Evolutionary conservation across 2,113 vertebrate species (phyloP).

Genomic region (Haplotaxodon microlepis): DNA sequence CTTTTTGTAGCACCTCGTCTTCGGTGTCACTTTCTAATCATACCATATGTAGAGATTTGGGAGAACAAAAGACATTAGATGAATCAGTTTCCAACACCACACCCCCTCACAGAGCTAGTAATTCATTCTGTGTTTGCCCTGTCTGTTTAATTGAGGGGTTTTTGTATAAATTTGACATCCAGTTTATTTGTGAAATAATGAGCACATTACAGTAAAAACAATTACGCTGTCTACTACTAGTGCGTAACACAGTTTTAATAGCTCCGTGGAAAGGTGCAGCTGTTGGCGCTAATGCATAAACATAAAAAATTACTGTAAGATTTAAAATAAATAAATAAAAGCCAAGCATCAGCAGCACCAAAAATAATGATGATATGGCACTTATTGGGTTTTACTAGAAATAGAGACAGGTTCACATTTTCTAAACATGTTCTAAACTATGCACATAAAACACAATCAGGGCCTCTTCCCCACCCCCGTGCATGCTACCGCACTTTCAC

Average conservation of each 20-base stretch:
- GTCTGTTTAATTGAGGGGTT: neutral
- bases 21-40: neutral
- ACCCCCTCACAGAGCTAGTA: neutral
- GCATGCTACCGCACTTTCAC: neutral
- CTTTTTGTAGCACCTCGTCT: neutral
- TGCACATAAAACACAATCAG: neutral
- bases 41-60: neutral
- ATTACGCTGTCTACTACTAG: neutral
- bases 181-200: neutral
- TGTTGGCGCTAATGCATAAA: neutral
- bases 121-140: neutral
- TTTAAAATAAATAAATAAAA: neutral
- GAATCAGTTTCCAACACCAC: neutral
- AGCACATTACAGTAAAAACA: neutral
- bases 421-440: neutral
- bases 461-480: neutral
- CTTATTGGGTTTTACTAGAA: neutral
- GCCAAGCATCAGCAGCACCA: neutral
- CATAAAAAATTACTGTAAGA: neutral
- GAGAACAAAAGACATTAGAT: neutral
- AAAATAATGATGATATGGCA: neutral
- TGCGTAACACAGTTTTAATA: neutral
- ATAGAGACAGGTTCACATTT: neutral
- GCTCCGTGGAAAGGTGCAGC: neutral
- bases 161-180: neutral